Evolutionary conservation across 2,888 invertebrate species (phyloP).

Genomic region (Biston betularia): DNA sequence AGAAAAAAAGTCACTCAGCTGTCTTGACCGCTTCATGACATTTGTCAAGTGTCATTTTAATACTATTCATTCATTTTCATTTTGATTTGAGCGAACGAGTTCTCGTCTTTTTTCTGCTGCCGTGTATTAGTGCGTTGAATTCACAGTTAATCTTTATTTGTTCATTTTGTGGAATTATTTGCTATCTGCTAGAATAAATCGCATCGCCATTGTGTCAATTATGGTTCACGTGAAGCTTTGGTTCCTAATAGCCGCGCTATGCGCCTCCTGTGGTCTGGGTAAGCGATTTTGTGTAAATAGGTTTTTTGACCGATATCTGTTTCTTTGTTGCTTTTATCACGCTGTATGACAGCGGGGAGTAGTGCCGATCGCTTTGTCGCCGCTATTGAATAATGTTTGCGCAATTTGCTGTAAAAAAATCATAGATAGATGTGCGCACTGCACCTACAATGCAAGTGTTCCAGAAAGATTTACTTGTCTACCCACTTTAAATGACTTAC

Average conservation of each 20-base stretch:
- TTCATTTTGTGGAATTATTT: conserved; percentile 59
- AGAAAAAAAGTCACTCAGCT: conserved; percentile 64
- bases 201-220: conserved; percentile 49
- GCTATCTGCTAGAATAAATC: conserved; percentile 43
- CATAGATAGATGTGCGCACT: conserved; percentile 22
- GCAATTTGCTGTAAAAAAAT: conserved; percentile 53
- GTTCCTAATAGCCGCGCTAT: conserved; percentile 66
- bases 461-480: conserved; percentile 32
- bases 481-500: conserved; percentile 34
- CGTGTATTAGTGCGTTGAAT: conserved; percentile 49
- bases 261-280: conserved; percentile 69
- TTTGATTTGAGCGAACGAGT: not conserved
- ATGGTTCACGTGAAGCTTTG: conserved; percentile 70
- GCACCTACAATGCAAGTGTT: conserved; percentile 16
- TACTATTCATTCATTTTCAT: conserved; percentile 41
- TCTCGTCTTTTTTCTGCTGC: conserved; percentile 31
- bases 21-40: conserved; percentile 57
- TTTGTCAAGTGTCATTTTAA: conserved; percentile 54
- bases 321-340: conserved; percentile 66
- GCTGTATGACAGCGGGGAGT: conserved; percentile 44
- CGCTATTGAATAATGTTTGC: conserved; percentile 55
- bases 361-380: conserved; percentile 51
- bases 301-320: conserved; percentile 44
- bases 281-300: conserved; percentile 44
- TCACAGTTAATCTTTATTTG: conserved; percentile 53